Evolutionary conservation across 2,113 vertebrate genomes (phyloP).

Genomic region (Gymnocephalus cernua): DNA sequence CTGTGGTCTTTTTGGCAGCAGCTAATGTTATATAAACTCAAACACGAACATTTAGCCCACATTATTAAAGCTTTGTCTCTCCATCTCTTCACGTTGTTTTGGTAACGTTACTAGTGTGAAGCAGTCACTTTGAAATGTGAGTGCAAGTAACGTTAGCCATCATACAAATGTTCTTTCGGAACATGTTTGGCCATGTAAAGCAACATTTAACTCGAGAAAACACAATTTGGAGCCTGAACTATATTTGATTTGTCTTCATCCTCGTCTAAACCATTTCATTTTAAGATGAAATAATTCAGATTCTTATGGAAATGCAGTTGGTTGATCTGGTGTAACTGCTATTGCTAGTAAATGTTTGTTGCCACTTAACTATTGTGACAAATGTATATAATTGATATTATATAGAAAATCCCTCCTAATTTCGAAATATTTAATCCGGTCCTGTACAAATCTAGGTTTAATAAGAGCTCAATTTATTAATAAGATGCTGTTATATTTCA

Average conservation of each 20-base stretch:
- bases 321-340: not conserved
- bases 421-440: not conserved
- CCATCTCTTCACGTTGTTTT: not conserved
- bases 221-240: too few relatives aligned
- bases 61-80: not conserved
- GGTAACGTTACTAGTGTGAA: not conserved
- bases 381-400: not conserved
- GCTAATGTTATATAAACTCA: not conserved
- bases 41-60: not conserved
- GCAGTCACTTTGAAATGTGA: conserved; percentile 2
- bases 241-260: not conserved
- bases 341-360: not conserved
- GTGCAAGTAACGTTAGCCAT: not conserved
- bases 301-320: not conserved
- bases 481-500: not conserved
- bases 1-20: not conserved
- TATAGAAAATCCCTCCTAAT: not conserved
- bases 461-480: not conserved
- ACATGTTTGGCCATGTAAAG: not conserved
- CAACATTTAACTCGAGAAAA: not conserved
- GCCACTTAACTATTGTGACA: not conserved
- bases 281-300: not conserved
- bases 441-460: not conserved
- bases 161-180: not conserved
- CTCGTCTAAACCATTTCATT: not conserved